Percentiles rank a stretch among this genome's conserved stretches.
phyloP scores from a whole-genome alignment of 2,113 vertebrate genomes.

The Onychorhynchus coronatus region DNA sequence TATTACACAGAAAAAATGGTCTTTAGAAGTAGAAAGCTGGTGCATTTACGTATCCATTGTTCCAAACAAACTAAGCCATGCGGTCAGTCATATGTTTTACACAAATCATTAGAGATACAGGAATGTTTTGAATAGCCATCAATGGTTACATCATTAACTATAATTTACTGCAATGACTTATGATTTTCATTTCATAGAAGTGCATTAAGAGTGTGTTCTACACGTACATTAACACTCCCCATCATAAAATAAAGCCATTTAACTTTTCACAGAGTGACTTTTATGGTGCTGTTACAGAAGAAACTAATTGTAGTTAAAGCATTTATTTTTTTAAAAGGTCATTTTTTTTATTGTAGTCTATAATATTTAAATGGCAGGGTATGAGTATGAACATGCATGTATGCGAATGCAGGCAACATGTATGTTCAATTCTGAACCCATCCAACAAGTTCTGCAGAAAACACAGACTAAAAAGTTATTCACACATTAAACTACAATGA shows the following conservation, averaged over 20 bases:
- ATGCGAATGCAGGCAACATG: neutral
- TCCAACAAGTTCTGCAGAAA: slow-evolving; percentile 4
- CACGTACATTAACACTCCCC: slow-evolving; percentile 58
- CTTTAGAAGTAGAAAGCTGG: neutral
- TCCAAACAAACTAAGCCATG: slow-evolving; percentile 12
- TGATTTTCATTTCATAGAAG: slow-evolving; percentile 47
- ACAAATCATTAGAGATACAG: slow-evolving; percentile 57
- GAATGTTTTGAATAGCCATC: slow-evolving; percentile 55
- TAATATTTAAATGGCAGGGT: neutral
- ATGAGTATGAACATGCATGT: neutral
- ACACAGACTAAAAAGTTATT: neutral
- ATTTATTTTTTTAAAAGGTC: slow-evolving; percentile 44
- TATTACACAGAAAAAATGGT: neutral
- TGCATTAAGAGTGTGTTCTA: slow-evolving; percentile 58
- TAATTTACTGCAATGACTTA: slow-evolving; percentile 51
- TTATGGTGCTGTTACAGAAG: slow-evolving; percentile 53
- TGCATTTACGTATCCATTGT: neutral
- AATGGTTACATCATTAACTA: slow-evolving; percentile 50
- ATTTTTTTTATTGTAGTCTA: slow-evolving; percentile 10
- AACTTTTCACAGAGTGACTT: slow-evolving; percentile 53
- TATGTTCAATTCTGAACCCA: neutral
- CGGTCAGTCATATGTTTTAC: slow-evolving; percentile 53
- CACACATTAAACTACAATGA: slow-evolving; percentile 22
- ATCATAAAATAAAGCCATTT: slow-evolving; percentile 59
- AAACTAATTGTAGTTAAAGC: slow-evolving; percentile 52